phyloP scores from a whole-genome alignment of 64 coral and sea anemone genomes.

The Pocillopora damicornis region DNA sequence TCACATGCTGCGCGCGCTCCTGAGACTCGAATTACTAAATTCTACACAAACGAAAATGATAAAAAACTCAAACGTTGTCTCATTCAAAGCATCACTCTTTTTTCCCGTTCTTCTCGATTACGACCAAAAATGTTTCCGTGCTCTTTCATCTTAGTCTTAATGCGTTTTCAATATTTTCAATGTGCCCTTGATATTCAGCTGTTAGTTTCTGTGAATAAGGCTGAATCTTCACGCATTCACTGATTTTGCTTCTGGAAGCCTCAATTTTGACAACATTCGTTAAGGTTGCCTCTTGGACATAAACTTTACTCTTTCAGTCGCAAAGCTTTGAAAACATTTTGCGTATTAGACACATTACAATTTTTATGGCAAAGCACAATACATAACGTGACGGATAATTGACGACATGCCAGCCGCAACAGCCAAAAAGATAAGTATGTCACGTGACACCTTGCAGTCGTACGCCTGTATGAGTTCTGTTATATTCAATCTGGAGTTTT shows the following conservation, averaged over 20 bases:
- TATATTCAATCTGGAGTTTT: not conserved
- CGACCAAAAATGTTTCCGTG: not conserved
- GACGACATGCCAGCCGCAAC: not conserved
- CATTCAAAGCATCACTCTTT: no score
- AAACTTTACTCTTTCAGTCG: not conserved
- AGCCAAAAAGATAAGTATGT: not conserved
- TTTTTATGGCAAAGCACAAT: not conserved
- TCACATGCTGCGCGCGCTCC: no score
- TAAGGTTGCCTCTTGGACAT: not conserved
- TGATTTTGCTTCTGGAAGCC: not conserved
- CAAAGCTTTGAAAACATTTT: not conserved
- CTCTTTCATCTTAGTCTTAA: not conserved
- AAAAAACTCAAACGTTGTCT: no score
- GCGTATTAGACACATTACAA: not conserved
- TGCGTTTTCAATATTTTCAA: conserved; percentile 30
- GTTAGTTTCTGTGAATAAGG: no score
- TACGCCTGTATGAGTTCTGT: not conserved
- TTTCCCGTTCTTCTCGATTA: not conserved
- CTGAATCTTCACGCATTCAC: no score
- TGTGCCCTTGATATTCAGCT: conserved; percentile 9
- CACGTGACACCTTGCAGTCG: conserved; percentile 10
- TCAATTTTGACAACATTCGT: not conserved
- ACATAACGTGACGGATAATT: not conserved
- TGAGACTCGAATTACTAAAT: no score
- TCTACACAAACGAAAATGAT: no score